A percentile compares a stretch with the other conserved stretches of the same genome.
These are phyloP conservation scores for Psylliodes chrysocephalus DNA, from an alignment of 2,888 invertebrate species.

Conservation along the genomic window DNA sequence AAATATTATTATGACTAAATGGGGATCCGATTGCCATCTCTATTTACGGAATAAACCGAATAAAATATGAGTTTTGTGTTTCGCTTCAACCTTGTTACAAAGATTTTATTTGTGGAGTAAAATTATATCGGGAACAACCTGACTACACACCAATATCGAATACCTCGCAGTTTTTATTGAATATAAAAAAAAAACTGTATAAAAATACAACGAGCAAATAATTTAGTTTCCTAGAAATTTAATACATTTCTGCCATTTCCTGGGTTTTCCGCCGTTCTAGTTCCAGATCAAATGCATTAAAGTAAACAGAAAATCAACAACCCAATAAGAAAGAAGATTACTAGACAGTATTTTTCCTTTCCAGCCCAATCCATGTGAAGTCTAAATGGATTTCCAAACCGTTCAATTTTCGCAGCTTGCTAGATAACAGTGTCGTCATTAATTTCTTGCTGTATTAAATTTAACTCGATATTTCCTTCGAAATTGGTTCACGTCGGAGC, in stretches of 20 bases:
- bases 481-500: constrained; percentile 7
- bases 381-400: constrained; percentile 20
- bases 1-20: too few relatives aligned
- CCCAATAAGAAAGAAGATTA: constrained; percentile 12
- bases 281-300: not conserved
- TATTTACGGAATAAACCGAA: too few relatives aligned
- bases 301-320: constrained; percentile 12
- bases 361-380: constrained; percentile 12
- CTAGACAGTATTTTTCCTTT: constrained; percentile 12
- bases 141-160: not conserved
- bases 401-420: constrained; percentile 17
- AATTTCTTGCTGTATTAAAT: constrained; percentile 16
- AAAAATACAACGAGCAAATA: not conserved
- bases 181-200: not conserved
- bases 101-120: too few relatives aligned
- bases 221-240: not conserved
- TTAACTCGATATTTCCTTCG: constrained; percentile 18
- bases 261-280: not conserved
- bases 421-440: constrained; percentile 14
- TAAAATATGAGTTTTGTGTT: too few relatives aligned
- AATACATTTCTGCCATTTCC: not conserved
- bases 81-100: too few relatives aligned
- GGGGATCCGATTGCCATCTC: too few relatives aligned
- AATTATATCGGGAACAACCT: not conserved
- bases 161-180: too few relatives aligned